These are phyloP conservation scores for Paraescarpia echinospica DNA, from an alignment of 1,140 invertebrate species.

Conservation along the genomic window DNA sequence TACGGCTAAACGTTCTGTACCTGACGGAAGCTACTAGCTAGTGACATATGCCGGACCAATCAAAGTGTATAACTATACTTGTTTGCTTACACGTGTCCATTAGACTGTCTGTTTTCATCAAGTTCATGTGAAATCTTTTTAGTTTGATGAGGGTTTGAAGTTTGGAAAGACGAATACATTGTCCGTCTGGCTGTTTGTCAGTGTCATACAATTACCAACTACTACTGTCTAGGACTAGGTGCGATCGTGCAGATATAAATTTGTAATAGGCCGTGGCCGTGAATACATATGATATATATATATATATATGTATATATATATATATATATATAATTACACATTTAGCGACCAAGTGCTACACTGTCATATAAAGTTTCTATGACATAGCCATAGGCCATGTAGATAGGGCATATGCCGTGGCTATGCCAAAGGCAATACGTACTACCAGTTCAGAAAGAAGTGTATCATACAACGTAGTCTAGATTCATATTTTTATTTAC, in stretches of 20 bases:
- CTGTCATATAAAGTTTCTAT: neutral
- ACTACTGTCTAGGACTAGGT: neutral
- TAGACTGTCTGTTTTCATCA: no score
- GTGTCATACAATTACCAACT: no score
- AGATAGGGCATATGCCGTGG: neutral
- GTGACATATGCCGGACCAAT: no score
- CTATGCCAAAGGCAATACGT: neutral
- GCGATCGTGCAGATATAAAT: neutral
- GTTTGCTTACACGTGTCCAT: neutral
- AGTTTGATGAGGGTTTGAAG: no score
- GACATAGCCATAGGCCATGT: neutral
- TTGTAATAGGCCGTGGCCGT: neutral
- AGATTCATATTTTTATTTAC: no score
- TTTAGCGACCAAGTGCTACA: neutral
- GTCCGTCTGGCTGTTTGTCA: no score
- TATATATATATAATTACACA: neutral
- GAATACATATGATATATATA: no score
- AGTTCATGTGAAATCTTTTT: no score
- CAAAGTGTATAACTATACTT: neutral
- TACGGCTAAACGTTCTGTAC: neutral
- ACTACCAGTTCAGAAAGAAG: no score
- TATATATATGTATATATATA: no score
- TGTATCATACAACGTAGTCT: no score
- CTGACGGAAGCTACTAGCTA: neutral
- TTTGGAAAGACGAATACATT: no score